phyloP scores from a whole-genome alignment of 2,888 invertebrate genomes.

The Hololepta plana region DNA sequence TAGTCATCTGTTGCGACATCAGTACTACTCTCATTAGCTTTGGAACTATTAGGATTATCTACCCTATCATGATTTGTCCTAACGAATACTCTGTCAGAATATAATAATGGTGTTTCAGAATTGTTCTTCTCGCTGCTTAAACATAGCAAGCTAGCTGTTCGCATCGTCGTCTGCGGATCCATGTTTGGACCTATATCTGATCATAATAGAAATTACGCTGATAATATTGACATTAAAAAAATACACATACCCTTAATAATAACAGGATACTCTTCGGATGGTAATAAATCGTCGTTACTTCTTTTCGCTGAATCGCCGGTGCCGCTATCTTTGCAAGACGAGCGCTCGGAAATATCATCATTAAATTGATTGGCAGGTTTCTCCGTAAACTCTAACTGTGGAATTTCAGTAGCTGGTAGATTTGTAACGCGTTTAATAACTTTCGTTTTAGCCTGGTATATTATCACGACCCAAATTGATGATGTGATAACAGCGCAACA shows the following conservation, averaged over 20 bases:
- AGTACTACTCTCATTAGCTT: no score
- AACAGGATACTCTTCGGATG: constrained; percentile 19
- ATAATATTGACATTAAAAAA: neutral
- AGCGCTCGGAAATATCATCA: constrained; percentile 57
- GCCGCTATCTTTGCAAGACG: constrained; percentile 63
- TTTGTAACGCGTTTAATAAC: constrained; percentile 30
- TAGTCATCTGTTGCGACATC: no score
- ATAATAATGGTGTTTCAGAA: constrained; percentile 19
- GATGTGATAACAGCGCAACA: constrained; percentile 86
- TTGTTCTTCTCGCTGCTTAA: constrained; percentile 12
- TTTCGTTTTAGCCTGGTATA: constrained; percentile 65
- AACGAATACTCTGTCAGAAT: no score
- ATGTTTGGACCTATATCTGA: constrained; percentile 11
- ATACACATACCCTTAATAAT: constrained; percentile 14
- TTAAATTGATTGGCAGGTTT: constrained; percentile 22
- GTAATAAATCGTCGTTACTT: constrained; percentile 32
- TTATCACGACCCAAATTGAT: constrained; percentile 79
- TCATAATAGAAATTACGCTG: neutral
- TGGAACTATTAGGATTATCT: no score
- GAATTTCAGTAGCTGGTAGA: constrained; percentile 18
- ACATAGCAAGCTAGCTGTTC: constrained; percentile 16
- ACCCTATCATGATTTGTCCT: no score
- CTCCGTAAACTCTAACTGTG: constrained; percentile 16
- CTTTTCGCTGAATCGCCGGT: constrained; percentile 64
- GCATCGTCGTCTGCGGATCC: constrained; percentile 11